phyloP scores from a whole-genome alignment of 1,140 invertebrate species.

The Rhagoletis pomonella region DNA sequence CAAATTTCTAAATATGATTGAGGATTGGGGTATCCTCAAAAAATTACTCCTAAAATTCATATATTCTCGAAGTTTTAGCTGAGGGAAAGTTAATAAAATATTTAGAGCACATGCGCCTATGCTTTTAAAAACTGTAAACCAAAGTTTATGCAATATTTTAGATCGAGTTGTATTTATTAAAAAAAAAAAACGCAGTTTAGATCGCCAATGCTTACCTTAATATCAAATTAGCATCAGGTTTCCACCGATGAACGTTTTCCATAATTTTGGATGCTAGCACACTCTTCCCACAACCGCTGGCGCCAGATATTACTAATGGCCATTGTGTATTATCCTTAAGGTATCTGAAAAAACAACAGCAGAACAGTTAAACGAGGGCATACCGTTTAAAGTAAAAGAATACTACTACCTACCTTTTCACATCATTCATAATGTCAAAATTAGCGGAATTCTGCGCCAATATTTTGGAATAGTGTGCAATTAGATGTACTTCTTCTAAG shows the following conservation, averaged over 20 bases:
- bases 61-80: too few relatives aligned
- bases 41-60: too few relatives aligned
- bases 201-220: constrained; percentile 62
- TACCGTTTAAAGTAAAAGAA: background rate
- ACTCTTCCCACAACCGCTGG: constrained; percentile 87
- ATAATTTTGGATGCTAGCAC: constrained; percentile 83
- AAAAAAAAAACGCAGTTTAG: too few relatives aligned
- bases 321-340: constrained; percentile 77
- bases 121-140: too few relatives aligned
- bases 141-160: too few relatives aligned
- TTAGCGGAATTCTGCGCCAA: constrained; percentile 72
- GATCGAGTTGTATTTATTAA: too few relatives aligned
- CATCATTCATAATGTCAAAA: constrained; percentile 76
- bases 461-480: constrained; percentile 78
- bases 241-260: constrained; percentile 80
- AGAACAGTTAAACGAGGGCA: background rate
- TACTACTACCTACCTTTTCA: constrained; percentile 77
- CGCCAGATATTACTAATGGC: constrained; percentile 85
- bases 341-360: constrained; percentile 76
- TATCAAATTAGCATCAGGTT: constrained; percentile 76
- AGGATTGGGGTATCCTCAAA: too few relatives aligned
- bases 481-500: constrained; percentile 77
- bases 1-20: too few relatives aligned
- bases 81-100: too few relatives aligned
- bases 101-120: too few relatives aligned